Base-by-base conservation (phyloP, 2,888 invertebrate species). In the Agrypnus murinus region DNA sequence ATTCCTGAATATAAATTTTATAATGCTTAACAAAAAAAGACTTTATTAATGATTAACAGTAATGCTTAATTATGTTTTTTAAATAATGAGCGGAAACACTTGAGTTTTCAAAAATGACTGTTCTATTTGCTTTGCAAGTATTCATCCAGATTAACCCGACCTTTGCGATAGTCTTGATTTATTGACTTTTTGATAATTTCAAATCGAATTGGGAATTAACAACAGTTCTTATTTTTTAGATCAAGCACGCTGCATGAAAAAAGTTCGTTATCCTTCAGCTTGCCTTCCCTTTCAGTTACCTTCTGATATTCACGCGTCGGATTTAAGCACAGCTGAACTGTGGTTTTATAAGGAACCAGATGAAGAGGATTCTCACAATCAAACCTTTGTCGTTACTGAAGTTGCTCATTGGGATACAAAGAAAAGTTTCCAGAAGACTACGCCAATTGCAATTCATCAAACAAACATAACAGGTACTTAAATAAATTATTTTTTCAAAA, bases 261-360 rank as follows among this genome's bases (percentile, higher is more conserved):
- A 83, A 73, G 79, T 88, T 84, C 78, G 85, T 85, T 83, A 90
- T 77, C 92, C 92, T 0, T 92, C 92, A 62, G 91, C 91, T 59
- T 95, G 94, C 77, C 90, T 94, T 69, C 91, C 92, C 73, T 94
- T 95, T 79, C 91, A 92, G 85, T 87, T 95, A 77, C 93, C 94
- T 0, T 90, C 90, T 8, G 93, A 94, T 76, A 89, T 94, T 59
- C 90, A 92, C 75, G 90, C 91, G 0, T 91, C 91, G 50, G 93
- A 92, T 80, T 92, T 94, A 7, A 92, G 91, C 43, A 91, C 90
- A 0, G 95, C 94, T 0, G 93, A 95, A 76, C 86, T 95, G 25
- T 95, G 95, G 94, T 90, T 95, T 66, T 93, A 93, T 83, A 94
- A 94, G 87, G 89, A 90, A 75, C 84, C 87, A 9, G 91, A 92